Evolutionary conservation across 2,797 vertebrate genomes (phyloP), one percentile per base, ranked within the genome.

Genomic region (Australoheros facetus): DNA sequence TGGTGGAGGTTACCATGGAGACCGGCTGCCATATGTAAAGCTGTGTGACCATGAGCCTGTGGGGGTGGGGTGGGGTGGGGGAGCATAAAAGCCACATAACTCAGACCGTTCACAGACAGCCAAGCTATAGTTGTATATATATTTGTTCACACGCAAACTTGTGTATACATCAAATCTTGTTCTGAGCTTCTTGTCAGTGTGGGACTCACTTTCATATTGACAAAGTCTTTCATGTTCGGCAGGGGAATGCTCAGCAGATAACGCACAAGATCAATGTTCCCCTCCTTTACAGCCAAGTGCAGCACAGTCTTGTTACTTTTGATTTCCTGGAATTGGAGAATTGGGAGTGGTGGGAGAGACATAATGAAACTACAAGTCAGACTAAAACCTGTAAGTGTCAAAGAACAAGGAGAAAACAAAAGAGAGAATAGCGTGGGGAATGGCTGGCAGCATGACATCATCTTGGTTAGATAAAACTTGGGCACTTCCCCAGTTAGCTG

Each of bases 31-130:
- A 98, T 98, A 93, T 98, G 97, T 78, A 98, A 93, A 12, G 97
- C 97, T 0, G 97, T 98, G 93, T 98, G 97, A 28, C 97, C 97
- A 0, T 98, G 97, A 54, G 97, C 97, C 97, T 98, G 79, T 34
- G 26, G 26, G 26, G 26, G 26, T 26, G 26, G 26, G 26, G 26
- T 26, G 30, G 30, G 30, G 30, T 34, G 34, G 34, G 4, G 64
- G 64, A n/a, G 30, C 4, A 30, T 3, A 26, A 42, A 32, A 45
- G 70, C 34, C 53, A 37, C 58, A 76, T 71, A 42, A 83, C 21
- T 80, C 66, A 26, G 21, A 30, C 51, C 39, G 8, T 69, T 87
- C 28, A 77, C 23, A 80, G 37, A 56, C n/a, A 32, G 12, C 14
- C 12, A 14, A 58, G 16, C 54, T 72, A 28, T 28, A 51, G 30